A percentile compares a stretch with the other conserved stretches of the same genome.
These are phyloP conservation scores for Pseudoatta argentina DNA, from an alignment of 1,140 invertebrate genomes.

Conservation along the genomic window DNA sequence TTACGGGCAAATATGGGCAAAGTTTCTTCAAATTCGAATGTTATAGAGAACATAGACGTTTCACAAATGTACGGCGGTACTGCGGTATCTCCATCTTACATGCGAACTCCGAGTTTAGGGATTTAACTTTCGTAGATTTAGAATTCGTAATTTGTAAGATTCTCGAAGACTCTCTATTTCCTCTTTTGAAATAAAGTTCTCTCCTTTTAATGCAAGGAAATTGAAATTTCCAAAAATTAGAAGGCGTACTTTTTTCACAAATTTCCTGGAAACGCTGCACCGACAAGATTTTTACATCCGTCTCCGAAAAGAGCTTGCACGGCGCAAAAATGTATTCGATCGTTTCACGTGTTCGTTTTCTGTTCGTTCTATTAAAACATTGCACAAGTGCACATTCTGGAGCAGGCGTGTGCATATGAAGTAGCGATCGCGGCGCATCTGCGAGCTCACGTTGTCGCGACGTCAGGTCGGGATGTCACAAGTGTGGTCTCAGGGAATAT, in stretches of 20 bases:
- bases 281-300: neutral
- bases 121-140: neutral
- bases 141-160: slow-evolving; percentile 16
- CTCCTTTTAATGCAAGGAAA: neutral
- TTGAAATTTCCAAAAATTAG: neutral
- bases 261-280: neutral
- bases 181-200: neutral
- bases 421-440: slow-evolving; percentile 26
- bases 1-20: slow-evolving; percentile 36
- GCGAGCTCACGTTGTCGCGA: slow-evolving; percentile 10
- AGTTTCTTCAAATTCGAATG: slow-evolving; percentile 46
- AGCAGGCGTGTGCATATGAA: slow-evolving; percentile 45
- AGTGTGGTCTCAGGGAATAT: slow-evolving; percentile 32
- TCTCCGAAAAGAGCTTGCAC: neutral
- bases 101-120: neutral
- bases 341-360: neutral
- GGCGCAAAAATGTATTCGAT: slow-evolving; percentile 10
- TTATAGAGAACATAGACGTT: slow-evolving; percentile 3
- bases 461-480: slow-evolving; percentile 23
- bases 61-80: neutral
- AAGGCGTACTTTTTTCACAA: neutral
- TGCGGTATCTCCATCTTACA: neutral
- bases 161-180: too few species aligned
- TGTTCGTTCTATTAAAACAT: slow-evolving; percentile 18
- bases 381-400: slow-evolving; percentile 14